Percentiles rank a stretch among this genome's conserved stretches.
Evolutionary conservation across 2,888 invertebrate genomes (phyloP).

Genomic region (Platynereis dumerilii): DNA sequence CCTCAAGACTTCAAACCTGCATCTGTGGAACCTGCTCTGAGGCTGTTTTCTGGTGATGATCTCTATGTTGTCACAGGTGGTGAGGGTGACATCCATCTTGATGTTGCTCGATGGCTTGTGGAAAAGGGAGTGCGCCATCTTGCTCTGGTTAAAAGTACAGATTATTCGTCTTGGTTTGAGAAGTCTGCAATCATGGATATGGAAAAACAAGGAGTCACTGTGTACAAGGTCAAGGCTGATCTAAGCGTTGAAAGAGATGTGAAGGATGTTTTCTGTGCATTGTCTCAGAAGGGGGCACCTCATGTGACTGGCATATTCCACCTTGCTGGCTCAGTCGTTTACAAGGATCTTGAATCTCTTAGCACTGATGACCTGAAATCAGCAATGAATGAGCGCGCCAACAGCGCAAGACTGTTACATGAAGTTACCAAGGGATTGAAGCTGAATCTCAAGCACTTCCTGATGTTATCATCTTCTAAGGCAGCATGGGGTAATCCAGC

Average conservation of each 20-base stretch:
- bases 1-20: constrained; percentile 5
- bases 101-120: constrained; percentile 18
- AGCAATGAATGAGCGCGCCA: neutral
- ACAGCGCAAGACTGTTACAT: constrained; percentile 4
- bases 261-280: neutral
- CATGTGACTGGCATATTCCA: constrained; percentile 11
- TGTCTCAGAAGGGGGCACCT: constrained; percentile 1
- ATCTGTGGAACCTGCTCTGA: neutral
- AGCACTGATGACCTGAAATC: neutral
- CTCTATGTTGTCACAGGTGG: constrained; percentile 15
- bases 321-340: neutral
- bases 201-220: constrained; percentile 6
- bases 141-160: constrained; percentile 2
- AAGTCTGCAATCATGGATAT: constrained; percentile 1
- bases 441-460: constrained; percentile 13
- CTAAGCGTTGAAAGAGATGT: constrained; percentile 9
- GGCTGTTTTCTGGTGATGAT: constrained; percentile 6
- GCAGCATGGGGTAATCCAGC: constrained; percentile 15
- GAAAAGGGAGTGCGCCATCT: constrained; percentile 16
- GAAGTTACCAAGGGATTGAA: neutral
- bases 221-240: constrained; percentile 13
- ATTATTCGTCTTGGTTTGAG: constrained; percentile 8
- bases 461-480: constrained; percentile 13
- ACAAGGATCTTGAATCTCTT: neutral
- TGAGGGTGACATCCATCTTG: constrained; percentile 7